A percentile compares a stretch with the other conserved stretches of the same genome.
Evolutionary conservation across 2,797 vertebrate species (phyloP).

Genomic region (Urosaurus nigricauda): DNA sequence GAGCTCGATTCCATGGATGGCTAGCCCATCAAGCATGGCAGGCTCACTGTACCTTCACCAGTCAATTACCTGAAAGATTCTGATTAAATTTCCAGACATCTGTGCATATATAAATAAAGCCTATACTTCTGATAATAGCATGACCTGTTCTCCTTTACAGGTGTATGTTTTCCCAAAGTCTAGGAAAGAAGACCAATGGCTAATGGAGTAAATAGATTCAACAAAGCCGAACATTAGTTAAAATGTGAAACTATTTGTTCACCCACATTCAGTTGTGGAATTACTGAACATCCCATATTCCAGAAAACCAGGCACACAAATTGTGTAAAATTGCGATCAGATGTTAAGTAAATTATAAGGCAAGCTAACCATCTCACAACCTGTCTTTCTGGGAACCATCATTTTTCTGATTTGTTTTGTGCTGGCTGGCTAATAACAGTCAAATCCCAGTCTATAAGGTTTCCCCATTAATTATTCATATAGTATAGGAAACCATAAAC

Average conservation of each 20-base stretch:
- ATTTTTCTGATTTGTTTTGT: not conserved
- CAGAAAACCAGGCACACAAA: not conserved
- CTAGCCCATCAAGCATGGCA: too few relatives aligned
- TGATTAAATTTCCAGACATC: too few relatives aligned
- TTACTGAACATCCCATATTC: not conserved
- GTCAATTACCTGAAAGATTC: too few relatives aligned
- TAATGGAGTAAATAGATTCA: constrained; percentile 8
- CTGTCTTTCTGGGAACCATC: not conserved
- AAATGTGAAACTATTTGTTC: constrained; percentile 1
- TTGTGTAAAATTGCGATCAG: not conserved
- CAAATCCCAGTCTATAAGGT: not conserved
- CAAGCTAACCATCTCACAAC: not conserved
- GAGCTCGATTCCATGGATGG: too few relatives aligned
- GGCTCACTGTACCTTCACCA: not conserved
- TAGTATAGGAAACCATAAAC: not conserved
- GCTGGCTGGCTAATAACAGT: not conserved
- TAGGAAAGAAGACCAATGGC: constrained; percentile 8
- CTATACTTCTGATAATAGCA: constrained; percentile 28
- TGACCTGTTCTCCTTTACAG: not conserved
- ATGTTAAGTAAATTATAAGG: not conserved
- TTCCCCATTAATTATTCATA: not conserved
- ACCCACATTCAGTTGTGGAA: not conserved
- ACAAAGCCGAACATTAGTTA: constrained; percentile 18
- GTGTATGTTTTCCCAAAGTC: not conserved
- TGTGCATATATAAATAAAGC: not conserved